Conservation (phyloP, 1,140 invertebrate genomes). For the Sitodiplosis mosellana region DNA sequence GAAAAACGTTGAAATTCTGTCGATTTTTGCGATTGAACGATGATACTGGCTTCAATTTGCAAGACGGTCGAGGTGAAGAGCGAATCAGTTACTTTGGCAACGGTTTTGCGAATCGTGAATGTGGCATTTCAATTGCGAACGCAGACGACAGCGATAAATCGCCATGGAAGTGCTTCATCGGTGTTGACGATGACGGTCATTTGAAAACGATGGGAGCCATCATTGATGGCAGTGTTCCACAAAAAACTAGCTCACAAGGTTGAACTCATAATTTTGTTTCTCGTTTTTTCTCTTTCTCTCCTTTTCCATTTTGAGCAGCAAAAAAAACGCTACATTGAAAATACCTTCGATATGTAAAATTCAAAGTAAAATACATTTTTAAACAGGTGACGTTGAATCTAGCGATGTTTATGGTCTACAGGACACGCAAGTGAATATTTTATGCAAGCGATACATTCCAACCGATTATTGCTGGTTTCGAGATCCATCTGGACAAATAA, state of each 20-base stretch:
- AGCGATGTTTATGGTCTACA: background rate
- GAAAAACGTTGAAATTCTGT: background rate
- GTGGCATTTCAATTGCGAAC: background rate
- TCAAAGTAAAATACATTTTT: too few species aligned
- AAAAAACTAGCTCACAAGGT: background rate
- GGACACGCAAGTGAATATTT: background rate
- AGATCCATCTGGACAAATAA: background rate
- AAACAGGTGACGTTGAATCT: too few species aligned
- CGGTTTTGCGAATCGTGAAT: background rate
- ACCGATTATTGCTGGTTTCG: background rate
- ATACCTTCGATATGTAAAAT: too few species aligned
- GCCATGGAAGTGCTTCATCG: background rate
- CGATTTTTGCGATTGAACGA: background rate
- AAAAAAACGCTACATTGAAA: background rate
- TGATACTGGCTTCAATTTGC: background rate
- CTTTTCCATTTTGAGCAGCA: background rate
- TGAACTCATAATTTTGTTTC: too few species aligned
- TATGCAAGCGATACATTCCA: background rate
- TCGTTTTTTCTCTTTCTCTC: background rate
- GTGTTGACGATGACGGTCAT: background rate
- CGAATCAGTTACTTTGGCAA: background rate
- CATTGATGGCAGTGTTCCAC: background rate
- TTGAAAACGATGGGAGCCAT: background rate
- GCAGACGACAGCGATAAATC: background rate
- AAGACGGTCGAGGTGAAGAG: background rate